Conservation (phyloP, 2,797 vertebrate genomes). For the Alectoris magna region DNA sequence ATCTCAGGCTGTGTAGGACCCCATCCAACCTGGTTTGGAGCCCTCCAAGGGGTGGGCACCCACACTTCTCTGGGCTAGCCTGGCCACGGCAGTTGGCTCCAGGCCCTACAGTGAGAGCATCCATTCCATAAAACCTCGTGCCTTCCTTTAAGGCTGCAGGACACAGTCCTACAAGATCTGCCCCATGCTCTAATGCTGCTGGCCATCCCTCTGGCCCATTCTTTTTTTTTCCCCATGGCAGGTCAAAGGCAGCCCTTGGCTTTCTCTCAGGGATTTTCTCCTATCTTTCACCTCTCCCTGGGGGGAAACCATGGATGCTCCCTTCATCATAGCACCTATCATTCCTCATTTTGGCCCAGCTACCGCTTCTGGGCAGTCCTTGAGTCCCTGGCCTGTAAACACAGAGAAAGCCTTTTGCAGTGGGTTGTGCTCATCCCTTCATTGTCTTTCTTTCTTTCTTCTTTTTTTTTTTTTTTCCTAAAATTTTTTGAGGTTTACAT, state of each 20-base stretch:
- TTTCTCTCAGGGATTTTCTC: neutral
- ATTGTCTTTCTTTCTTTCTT: neutral
- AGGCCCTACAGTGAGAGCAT: neutral
- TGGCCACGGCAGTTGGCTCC: neutral
- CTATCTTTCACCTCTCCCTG: neutral
- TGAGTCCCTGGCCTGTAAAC: neutral
- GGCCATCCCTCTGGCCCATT: neutral
- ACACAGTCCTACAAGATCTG: neutral
- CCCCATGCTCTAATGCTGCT: neutral
- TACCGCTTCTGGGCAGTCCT: neutral
- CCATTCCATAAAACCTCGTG: neutral
- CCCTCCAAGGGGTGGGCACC: too few relatives aligned
- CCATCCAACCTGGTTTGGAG: too few relatives aligned
- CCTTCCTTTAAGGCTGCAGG: neutral
- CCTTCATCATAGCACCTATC: too few relatives aligned
- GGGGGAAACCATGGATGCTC: too few relatives aligned
- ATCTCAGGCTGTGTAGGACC: too few relatives aligned
- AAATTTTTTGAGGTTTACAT: neutral
- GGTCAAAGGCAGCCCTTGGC: neutral
- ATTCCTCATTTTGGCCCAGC: too few relatives aligned
- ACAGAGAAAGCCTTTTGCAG: neutral
- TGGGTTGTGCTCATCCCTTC: accelerated
- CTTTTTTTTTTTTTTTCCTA: neutral
- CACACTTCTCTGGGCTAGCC: too few relatives aligned
- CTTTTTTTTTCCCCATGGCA: accelerated